Evolutionary conservation across 2,797 vertebrate species (phyloP), one percentile per base, ranked within the genome.

Genomic region (Onychomys torridus): DNA sequence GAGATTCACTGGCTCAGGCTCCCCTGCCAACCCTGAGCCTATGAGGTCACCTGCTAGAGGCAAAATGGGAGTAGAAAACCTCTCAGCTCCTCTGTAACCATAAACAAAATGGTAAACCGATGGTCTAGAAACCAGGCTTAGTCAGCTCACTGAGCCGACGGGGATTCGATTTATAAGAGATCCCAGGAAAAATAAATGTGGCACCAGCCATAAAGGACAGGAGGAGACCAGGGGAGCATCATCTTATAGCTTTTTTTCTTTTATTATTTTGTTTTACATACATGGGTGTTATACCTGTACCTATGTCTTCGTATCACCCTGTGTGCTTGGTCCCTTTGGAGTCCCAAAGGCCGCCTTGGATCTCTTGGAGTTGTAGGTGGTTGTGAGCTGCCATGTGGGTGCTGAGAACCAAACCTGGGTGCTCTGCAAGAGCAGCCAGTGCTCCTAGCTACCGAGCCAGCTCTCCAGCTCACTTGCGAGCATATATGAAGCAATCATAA

Each of bases 41-140:
- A 46, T 61, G 84, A 25, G 23, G 75, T 90, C 52, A 1, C 61
- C 61, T 77, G 52, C 90, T 43, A 59, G 82, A 89, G 89, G 89
- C 63, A 95, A 94, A 94, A 27, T 52, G 89, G 75, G 91, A 96
- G 57, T 14, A 46, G 0, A 37, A 73, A 91, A 81, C 14, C 69
- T 86, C 55, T 43, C 90, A 83, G 1, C 67, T 91, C 77, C 90
- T 79, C 55, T 46, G 69, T 5, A 46, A 88, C 37, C 49, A 67
- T 5, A 84, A 90, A 83, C 71, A 76, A 32, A 52, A 77, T 55
- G 65, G 46, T 37, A 90, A 79, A 57, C 55, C 12, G 52, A 83
- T 55, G 78, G 84, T 71, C 92, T 63, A 32, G 88, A 89, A 59
- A 79, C 82, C 82, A 90, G 63, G 67, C 12, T 81, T 67, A 69